Conservation (phyloP, 2,888 invertebrate species). For the Nasonia oneida region DNA sequence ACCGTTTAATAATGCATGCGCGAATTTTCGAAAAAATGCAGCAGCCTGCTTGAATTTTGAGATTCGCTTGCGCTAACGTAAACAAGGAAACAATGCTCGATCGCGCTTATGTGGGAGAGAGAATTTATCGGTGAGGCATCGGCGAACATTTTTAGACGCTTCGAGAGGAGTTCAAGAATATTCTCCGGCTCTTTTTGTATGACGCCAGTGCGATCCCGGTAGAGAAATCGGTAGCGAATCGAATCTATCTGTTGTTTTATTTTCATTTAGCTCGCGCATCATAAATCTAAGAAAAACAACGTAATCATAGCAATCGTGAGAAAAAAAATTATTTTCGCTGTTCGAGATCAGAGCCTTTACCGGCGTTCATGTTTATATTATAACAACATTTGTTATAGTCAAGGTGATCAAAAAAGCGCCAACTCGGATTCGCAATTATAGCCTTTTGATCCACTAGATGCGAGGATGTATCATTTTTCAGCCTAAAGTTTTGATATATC, state of each 20-base stretch:
- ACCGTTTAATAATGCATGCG: neutral
- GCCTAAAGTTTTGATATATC: neutral
- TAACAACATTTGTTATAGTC: neutral
- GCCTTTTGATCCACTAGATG: neutral
- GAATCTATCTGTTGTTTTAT: too few species aligned
- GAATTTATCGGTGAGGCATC: constrained; percentile 1
- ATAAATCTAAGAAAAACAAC: neutral
- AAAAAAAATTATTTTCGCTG: neutral
- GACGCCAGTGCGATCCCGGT: too few species aligned
- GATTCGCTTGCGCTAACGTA: neutral
- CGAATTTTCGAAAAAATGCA: neutral
- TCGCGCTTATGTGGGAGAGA: neutral
- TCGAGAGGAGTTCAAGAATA: too few species aligned
- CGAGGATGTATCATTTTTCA: neutral
- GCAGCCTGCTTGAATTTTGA: neutral
- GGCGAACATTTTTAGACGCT: neutral
- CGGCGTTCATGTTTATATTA: neutral
- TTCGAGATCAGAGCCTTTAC: neutral
- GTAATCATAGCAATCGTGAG: neutral
- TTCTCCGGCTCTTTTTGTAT: too few species aligned
- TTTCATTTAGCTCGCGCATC: neutral
- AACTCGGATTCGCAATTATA: neutral
- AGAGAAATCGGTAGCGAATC: too few species aligned
- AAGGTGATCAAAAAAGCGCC: neutral
- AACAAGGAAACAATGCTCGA: neutral